These are phyloP conservation scores for Zaprionus nigranus DNA, from an alignment of 1,140 invertebrate genomes.

Conservation along the genomic window DNA sequence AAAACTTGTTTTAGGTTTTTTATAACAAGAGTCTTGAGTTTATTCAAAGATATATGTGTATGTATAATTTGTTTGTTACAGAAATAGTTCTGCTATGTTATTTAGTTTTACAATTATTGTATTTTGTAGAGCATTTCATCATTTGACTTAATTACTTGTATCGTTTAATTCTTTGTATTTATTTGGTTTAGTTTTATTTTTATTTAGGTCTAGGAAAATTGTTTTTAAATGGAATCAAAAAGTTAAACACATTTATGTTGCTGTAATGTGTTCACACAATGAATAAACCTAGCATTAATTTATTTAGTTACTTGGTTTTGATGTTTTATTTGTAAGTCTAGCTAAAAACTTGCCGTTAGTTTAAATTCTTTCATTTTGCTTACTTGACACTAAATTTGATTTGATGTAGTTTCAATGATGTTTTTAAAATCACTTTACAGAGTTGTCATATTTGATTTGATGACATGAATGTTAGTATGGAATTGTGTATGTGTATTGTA, in stretches of 20 bases:
- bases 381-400: slow-evolving; percentile 46
- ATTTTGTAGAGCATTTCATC: slow-evolving; percentile 58
- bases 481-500: slow-evolving; percentile 6
- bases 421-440: slow-evolving; percentile 42
- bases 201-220: slow-evolving; percentile 65
- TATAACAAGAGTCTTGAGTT: slow-evolving; percentile 81
- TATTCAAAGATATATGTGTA: slow-evolving; percentile 77
- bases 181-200: slow-evolving; percentile 40
- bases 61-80: slow-evolving; percentile 73
- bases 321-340: slow-evolving; percentile 66
- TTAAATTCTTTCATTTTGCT: slow-evolving; percentile 75
- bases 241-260: slow-evolving; percentile 46
- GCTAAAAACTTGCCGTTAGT: slow-evolving; percentile 72
- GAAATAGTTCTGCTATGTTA: slow-evolving; percentile 74
- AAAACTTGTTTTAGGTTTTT: slow-evolving; percentile 51
- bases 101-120: slow-evolving; percentile 79
- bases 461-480: background rate
- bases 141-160: slow-evolving; percentile 25
- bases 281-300: slow-evolving; percentile 48
- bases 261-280: slow-evolving; percentile 30
- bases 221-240: slow-evolving; percentile 79
- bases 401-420: slow-evolving; percentile 43
- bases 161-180: slow-evolving; percentile 12
- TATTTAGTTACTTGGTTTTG: slow-evolving; percentile 35
- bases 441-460: slow-evolving; percentile 25